These are phyloP conservation scores for Anorthoa munda DNA, from an alignment of 2,888 invertebrate species.

Conservation along the genomic window DNA sequence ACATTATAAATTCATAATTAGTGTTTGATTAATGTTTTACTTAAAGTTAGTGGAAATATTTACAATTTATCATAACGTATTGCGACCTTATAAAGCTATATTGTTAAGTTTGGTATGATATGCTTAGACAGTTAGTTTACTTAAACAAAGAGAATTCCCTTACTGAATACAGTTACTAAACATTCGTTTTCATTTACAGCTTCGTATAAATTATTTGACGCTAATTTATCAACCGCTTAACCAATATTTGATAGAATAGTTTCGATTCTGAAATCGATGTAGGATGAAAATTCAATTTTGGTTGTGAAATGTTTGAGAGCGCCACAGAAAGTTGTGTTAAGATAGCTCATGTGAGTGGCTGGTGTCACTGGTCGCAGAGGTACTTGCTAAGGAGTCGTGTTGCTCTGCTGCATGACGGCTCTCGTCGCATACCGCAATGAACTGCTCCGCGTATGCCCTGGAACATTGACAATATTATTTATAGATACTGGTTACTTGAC, in stretches of 20 bases:
- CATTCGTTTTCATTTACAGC: slow-evolving; percentile 45
- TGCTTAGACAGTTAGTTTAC: slow-evolving; percentile 64
- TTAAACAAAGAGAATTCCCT: slow-evolving; percentile 65
- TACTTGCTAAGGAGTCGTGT: slow-evolving; percentile 86
- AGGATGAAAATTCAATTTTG: slow-evolving; percentile 35
- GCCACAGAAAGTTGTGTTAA: slow-evolving; percentile 32
- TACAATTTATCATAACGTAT: slow-evolving; percentile 56
- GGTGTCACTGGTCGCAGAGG: slow-evolving; percentile 81
- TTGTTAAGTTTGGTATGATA: slow-evolving; percentile 78
- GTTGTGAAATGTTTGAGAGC: slow-evolving; percentile 44
- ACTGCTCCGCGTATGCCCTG: slow-evolving; percentile 92
- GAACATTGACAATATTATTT: slow-evolving; percentile 40
- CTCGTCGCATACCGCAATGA: slow-evolving; percentile 92
- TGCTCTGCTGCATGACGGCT: slow-evolving; percentile 87
- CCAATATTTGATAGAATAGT: slow-evolving; percentile 22
- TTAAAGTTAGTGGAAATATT: slow-evolving; percentile 58
- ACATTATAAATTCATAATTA: slow-evolving; percentile 10
- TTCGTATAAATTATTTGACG: slow-evolving; percentile 54
- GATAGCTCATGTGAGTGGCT: slow-evolving; percentile 68
- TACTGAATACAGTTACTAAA: slow-evolving; percentile 37
- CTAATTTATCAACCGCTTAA: slow-evolving; percentile 37
- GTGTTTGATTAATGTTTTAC: slow-evolving; percentile 23
- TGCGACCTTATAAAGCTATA: slow-evolving; percentile 68
- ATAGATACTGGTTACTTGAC: too few species aligned
- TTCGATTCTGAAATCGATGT: slow-evolving; percentile 7